Evolutionary conservation across 2,797 vertebrate genomes (phyloP).

Genomic region (Amazona ochrocephala): DNA sequence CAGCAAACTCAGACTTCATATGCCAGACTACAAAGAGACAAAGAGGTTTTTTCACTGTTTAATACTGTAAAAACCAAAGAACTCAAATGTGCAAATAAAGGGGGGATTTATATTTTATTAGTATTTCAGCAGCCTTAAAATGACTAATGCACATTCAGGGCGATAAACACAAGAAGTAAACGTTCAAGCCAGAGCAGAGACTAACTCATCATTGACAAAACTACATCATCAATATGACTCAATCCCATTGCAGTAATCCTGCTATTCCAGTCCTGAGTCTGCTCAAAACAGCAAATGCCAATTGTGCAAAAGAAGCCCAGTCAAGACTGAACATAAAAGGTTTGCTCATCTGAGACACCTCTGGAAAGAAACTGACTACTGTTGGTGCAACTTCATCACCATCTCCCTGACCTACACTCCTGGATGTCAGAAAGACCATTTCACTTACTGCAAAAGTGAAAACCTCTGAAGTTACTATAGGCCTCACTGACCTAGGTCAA

Average conservation of each 20-base stretch:
- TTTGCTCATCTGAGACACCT: not conserved
- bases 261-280: not conserved
- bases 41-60: not conserved
- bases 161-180: not conserved
- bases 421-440: not conserved
- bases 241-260: not conserved
- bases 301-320: not conserved
- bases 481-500: not conserved
- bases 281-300: not conserved
- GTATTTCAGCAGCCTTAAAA: not conserved
- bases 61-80: not conserved
- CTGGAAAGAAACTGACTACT: not conserved
- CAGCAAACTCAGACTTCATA: not conserved
- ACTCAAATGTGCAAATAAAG: not conserved
- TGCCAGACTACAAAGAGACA: not conserved
- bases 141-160: not conserved
- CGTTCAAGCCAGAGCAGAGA: not conserved
- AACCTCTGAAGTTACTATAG: not conserved
- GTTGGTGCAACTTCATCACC: not conserved
- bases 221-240: fast-evolving
- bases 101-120: not conserved
- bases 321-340: not conserved
- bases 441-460: not conserved
- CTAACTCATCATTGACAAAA: not conserved
- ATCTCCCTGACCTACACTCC: not conserved